phyloP scores from a whole-genome alignment of 2,113 vertebrate species.

The Rhinogobius similis region DNA sequence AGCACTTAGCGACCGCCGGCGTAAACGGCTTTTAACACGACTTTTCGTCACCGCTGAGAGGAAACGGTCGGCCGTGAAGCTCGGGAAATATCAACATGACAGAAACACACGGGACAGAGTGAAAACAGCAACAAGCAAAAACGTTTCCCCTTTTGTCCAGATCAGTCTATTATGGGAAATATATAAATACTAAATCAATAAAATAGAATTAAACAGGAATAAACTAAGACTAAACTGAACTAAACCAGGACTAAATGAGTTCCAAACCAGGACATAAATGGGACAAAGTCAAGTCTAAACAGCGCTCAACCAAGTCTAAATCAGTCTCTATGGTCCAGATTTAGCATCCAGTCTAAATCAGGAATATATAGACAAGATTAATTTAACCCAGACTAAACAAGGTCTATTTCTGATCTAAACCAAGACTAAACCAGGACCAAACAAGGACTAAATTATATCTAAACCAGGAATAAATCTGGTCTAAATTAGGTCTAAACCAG shows the following conservation, averaged over 20 bases:
- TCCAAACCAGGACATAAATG: too few species aligned
- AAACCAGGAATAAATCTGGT: too few species aligned
- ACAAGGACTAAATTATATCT: background rate
- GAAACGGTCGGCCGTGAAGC: conserved; percentile 18
- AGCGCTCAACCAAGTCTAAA: background rate
- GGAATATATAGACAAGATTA: too few species aligned
- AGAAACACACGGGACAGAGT: background rate
- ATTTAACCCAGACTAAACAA: background rate
- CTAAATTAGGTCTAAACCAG: too few species aligned
- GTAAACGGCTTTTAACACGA: conserved; percentile 58
- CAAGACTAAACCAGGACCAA: background rate
- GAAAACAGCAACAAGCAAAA: background rate
- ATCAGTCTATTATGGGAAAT: background rate
- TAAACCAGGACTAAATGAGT: too few species aligned
- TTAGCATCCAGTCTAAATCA: too few species aligned
- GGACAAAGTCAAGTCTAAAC: too few species aligned
- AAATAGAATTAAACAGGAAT: too few species aligned
- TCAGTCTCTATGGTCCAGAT: too few species aligned
- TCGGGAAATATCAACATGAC: conserved; percentile 1
- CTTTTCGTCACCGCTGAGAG: conserved; percentile 28
- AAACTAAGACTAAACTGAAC: too few species aligned
- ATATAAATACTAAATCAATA: background rate
- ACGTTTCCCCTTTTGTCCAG: background rate
- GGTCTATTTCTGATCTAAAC: background rate
- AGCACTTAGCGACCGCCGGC: conserved; percentile 67